These are phyloP conservation scores for Hippocampus guttulatus DNA, from an alignment of 2,113 vertebrate species.

Conservation along the genomic window DNA sequence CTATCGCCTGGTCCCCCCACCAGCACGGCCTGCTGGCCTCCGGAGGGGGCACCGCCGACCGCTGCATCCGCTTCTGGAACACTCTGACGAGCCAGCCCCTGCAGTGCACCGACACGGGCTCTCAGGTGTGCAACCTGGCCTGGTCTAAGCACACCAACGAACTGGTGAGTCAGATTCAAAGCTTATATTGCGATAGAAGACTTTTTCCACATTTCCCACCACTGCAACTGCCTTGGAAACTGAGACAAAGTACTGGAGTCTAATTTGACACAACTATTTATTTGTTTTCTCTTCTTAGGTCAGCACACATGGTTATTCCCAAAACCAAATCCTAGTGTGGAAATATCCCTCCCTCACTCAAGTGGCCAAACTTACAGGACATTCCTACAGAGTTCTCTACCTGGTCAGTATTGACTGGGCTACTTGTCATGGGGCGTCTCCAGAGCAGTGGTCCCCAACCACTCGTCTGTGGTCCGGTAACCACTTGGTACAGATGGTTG, in stretches of 20 bases:
- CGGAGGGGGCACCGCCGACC: slow-evolving; percentile 90
- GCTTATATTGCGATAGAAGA: no score
- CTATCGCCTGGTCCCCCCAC: slow-evolving; percentile 97
- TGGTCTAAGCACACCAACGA: slow-evolving; percentile 99
- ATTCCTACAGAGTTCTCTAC: slow-evolving; percentile 94
- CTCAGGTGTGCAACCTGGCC: slow-evolving; percentile 97
- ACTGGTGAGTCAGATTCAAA: slow-evolving; percentile 74
- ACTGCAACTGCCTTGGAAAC: not conserved
- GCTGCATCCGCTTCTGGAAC: slow-evolving; percentile 99
- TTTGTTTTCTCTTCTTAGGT: slow-evolving; percentile 71
- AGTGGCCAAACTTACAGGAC: slow-evolving; percentile 95
- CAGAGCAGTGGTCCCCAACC: no score
- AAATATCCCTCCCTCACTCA: slow-evolving; percentile 97
- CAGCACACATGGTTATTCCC: slow-evolving; percentile 96
- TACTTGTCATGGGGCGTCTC: no score
- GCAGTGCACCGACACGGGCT: slow-evolving; percentile 95
- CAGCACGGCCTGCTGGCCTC: slow-evolving; percentile 94
- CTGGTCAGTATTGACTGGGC: slow-evolving; percentile 73
- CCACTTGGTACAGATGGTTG: no score
- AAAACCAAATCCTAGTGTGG: slow-evolving; percentile 99
- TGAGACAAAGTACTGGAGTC: not conserved
- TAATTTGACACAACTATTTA: not conserved
- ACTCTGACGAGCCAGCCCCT: slow-evolving; percentile 92
- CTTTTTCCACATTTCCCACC: not conserved
- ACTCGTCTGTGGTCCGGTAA: no score